Percentiles rank a stretch among this genome's conserved stretches.
phyloP scores from a whole-genome alignment of 2,888 invertebrate genomes.

The Galerucella calmariensis region DNA sequence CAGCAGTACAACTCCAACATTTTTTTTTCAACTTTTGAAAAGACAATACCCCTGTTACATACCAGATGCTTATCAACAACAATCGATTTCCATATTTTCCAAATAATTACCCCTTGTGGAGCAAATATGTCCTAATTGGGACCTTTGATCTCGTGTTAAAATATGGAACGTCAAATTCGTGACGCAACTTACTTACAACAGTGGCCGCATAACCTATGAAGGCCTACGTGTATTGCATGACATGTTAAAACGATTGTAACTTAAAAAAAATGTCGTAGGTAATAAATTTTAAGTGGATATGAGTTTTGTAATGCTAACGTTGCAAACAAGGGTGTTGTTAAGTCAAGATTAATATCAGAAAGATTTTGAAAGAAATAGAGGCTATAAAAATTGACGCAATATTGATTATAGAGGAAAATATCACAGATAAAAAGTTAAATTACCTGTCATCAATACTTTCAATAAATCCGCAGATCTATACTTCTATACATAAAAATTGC shows the following conservation, averaged over 20 bases:
- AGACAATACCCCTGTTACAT: constrained; percentile 35
- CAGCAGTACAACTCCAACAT: constrained; percentile 25
- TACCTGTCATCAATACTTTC: no score
- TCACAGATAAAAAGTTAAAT: no score
- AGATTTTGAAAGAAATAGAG: background rate
- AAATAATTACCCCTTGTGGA: constrained; percentile 43
- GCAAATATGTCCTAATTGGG: constrained; percentile 53
- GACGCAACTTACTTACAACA: constrained; percentile 24
- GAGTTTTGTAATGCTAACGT: constrained; percentile 1
- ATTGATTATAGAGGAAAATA: no score
- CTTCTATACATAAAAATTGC: no score
- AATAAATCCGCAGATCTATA: no score
- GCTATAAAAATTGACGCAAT: no score
- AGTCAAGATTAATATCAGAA: background rate
- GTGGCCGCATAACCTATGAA: constrained; percentile 31
- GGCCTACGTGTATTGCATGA: constrained; percentile 26
- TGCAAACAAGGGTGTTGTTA: background rate
- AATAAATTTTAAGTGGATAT: constrained; percentile 3
- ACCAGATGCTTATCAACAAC: constrained; percentile 36
- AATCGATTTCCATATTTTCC: constrained; percentile 39
- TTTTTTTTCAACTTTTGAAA: constrained; percentile 10
- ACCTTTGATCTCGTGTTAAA: constrained; percentile 50
- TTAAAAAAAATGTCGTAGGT: constrained; percentile 2
- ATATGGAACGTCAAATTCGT: constrained; percentile 52
- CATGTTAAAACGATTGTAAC: constrained; percentile 17